Conservation (phyloP, 2,888 invertebrate species). For the Drosophila mercatorum region DNA sequence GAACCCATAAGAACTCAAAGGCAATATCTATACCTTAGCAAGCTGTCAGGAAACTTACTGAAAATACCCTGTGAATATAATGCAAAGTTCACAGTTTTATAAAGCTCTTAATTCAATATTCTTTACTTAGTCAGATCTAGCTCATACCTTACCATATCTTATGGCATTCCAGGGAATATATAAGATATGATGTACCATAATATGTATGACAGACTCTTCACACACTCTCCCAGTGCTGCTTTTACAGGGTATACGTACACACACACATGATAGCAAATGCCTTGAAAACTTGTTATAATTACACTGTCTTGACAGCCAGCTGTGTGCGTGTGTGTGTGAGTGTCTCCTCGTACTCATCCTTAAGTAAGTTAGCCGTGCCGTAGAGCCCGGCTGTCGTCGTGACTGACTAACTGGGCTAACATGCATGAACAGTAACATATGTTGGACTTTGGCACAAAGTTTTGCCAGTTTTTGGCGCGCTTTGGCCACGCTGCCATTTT, state of each 20-base stretch:
- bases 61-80: not conserved
- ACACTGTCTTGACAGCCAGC: slow-evolving; percentile 53
- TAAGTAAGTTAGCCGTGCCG: slow-evolving; percentile 41
- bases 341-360: slow-evolving; percentile 16
- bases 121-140: too few species aligned
- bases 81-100: too few species aligned
- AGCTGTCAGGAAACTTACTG: not conserved
- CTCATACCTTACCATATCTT: not conserved
- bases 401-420: slow-evolving; percentile 55
- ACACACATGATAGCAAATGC: slow-evolving; percentile 50
- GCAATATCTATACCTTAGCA: not conserved
- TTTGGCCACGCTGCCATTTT: slow-evolving; percentile 45
- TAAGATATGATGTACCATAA: too few species aligned
- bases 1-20: too few species aligned
- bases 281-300: slow-evolving; percentile 78
- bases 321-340: slow-evolving; percentile 21
- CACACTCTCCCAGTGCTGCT: not conserved
- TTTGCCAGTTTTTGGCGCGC: slow-evolving; percentile 57
- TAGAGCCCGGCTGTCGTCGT: slow-evolving; percentile 23
- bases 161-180: not conserved
- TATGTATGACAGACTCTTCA: not conserved
- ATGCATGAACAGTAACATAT: slow-evolving; percentile 76
- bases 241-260: slow-evolving; percentile 27
- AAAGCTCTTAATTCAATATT: too few species aligned
- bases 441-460: slow-evolving; percentile 73